phyloP scores from a whole-genome alignment of 2,888 invertebrate genomes.

The Mythimna impura region DNA sequence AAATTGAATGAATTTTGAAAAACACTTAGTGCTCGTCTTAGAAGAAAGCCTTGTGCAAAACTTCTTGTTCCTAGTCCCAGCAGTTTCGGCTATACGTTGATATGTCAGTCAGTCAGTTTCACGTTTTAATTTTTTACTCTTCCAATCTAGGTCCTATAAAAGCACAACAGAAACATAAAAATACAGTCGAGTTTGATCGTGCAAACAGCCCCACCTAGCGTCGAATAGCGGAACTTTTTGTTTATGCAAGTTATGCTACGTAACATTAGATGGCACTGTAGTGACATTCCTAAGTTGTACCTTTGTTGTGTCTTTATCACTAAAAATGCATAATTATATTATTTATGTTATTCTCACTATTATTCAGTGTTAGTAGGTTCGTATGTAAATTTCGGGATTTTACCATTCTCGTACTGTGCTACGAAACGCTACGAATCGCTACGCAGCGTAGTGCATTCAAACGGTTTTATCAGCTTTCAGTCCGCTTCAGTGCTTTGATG shows the following conservation, averaged over 20 bases:
- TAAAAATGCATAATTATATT: neutral
- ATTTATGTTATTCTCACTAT: neutral
- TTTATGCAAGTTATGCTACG: slow-evolving; percentile 9
- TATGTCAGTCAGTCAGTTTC: no score
- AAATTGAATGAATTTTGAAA: no score
- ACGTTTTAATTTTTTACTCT: no score
- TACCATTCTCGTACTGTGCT: neutral
- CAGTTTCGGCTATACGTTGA: no score
- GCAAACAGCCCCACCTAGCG: slow-evolving; percentile 22
- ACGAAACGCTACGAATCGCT: slow-evolving; percentile 21
- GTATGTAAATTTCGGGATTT: no score
- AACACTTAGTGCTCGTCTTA: no score
- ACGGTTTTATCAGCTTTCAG: neutral
- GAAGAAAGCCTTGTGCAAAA: no score
- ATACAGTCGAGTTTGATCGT: neutral
- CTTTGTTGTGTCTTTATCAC: neutral
- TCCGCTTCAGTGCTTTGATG: neutral
- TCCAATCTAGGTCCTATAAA: no score
- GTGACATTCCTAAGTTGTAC: neutral
- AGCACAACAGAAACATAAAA: no score
- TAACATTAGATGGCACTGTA: slow-evolving; percentile 16
- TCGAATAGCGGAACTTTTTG: slow-evolving; percentile 5
- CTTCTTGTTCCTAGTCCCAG: no score
- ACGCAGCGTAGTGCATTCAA: neutral
- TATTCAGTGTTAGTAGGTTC: neutral